A percentile compares a stretch with the other conserved stretches of the same genome.
Evolutionary conservation across 2,113 vertebrate species (phyloP).

Genomic region (Brienomyrus brachyistius): DNA sequence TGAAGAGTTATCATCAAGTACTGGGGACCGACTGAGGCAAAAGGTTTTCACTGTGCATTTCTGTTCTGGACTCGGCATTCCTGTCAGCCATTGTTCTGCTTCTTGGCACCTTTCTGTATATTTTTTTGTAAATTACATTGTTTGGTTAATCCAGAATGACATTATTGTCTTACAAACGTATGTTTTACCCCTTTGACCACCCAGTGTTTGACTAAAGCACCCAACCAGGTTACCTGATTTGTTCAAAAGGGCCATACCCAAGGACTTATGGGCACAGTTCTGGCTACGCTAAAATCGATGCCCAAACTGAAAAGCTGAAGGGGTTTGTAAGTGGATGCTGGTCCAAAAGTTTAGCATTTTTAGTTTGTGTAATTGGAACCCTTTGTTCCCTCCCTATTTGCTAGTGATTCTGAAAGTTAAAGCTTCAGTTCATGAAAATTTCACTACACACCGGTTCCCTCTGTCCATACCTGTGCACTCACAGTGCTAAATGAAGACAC

Average conservation of each 20-base stretch:
- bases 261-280: not conserved
- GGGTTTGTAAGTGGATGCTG: not conserved
- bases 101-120: not conserved
- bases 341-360: not conserved
- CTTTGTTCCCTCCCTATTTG: not conserved
- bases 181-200: not conserved
- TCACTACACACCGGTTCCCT: not conserved
- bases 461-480: not conserved
- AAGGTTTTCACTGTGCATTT: constrained; percentile 18
- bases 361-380: not conserved
- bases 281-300: not conserved
- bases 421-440: not conserved
- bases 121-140: not conserved
- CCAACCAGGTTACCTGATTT: not conserved
- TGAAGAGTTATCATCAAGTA: not conserved
- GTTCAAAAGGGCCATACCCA: not conserved
- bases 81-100: not conserved
- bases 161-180: not conserved
- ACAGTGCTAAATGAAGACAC: not conserved
- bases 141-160: not conserved
- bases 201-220: not conserved
- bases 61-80: not conserved
- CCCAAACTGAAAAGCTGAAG: not conserved
- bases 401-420: not conserved
- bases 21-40: not conserved